Percentiles rank a stretch among this genome's conserved stretches.
Evolutionary conservation across 1,140 invertebrate genomes (phyloP).

Genomic region (Neocloeon triangulifer): DNA sequence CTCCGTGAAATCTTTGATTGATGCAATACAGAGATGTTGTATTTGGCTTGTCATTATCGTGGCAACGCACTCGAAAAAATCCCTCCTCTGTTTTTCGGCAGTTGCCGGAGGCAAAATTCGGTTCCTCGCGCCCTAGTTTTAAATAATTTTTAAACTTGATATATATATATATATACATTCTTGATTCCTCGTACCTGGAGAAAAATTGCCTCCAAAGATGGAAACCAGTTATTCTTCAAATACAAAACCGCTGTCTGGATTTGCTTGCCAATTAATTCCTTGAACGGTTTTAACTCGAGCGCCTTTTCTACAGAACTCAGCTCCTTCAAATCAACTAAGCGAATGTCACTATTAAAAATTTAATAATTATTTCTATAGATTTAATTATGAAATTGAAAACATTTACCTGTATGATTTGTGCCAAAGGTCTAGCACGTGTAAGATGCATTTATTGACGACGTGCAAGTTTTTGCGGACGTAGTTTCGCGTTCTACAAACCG

Average conservation of each 20-base stretch:
- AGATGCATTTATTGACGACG: conserved; percentile 59
- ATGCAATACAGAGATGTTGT: conserved; percentile 54
- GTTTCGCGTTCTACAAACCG: conserved; percentile 21
- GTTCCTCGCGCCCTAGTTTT: conserved; percentile 38
- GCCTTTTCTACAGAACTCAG: conserved; percentile 21
- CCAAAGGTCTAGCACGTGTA: conserved; percentile 63
- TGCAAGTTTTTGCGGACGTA: conserved; percentile 39
- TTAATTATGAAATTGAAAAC: conserved; percentile 3
- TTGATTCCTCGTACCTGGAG: conserved; percentile 17
- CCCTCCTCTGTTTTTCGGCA: conserved; percentile 34
- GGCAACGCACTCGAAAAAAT: conserved; percentile 65
- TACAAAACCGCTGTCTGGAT: conserved; percentile 23
- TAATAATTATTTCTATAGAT: background rate
- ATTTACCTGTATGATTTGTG: conserved; percentile 45
- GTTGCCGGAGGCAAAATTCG: conserved; percentile 45
- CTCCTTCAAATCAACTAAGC: conserved; percentile 26
- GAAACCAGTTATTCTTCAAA: conserved; percentile 31
- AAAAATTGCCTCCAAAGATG: conserved; percentile 30
- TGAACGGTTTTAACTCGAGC: conserved; percentile 28
- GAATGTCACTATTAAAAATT: conserved; percentile 19
- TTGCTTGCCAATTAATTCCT: conserved; percentile 23
- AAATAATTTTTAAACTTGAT: background rate
- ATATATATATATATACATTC: background rate
- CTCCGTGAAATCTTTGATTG: conserved; percentile 51
- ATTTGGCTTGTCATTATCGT: conserved; percentile 70